A percentile compares a stretch with the other conserved stretches of the same genome.
Evolutionary conservation across 2,888 invertebrate genomes (phyloP).

Genomic region (Micoletzkya japonica): DNA sequence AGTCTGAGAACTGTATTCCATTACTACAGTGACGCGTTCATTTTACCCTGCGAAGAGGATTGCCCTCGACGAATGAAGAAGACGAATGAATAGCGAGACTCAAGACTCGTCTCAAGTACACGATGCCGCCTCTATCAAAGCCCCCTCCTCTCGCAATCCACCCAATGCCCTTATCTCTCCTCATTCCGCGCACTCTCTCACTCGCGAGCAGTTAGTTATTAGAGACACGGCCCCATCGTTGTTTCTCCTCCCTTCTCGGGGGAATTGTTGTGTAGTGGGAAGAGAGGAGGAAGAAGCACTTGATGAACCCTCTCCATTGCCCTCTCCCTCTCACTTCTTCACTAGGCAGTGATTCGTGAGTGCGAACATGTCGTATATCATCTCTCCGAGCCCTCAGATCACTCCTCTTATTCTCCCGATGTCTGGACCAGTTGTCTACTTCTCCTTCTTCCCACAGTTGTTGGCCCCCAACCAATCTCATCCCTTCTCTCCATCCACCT

Average conservation of each 20-base stretch:
- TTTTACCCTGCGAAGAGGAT: no score
- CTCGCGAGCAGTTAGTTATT: not conserved
- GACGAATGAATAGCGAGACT: no score
- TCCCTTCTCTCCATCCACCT: not conserved
- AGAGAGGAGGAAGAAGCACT: not conserved
- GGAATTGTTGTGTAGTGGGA: not conserved
- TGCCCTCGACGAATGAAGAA: no score
- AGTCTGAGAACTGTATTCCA: no score
- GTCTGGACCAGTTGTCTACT: not conserved
- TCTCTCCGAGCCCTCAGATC: not conserved
- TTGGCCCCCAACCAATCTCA: not conserved
- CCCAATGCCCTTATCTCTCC: not conserved
- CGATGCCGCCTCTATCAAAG: not conserved
- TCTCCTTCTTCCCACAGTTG: slow-evolving; percentile 3
- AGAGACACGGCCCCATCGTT: not conserved
- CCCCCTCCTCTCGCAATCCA: not conserved
- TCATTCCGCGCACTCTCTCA: no score
- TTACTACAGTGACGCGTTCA: no score
- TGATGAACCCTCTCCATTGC: not conserved
- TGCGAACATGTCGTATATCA: no score
- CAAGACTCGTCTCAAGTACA: not conserved
- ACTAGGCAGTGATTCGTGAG: no score
- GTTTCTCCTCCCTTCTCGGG: not conserved
- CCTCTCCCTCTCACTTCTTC: slow-evolving; percentile 4
- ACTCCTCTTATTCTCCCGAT: not conserved